Evolutionary conservation across 1,140 invertebrate genomes (phyloP), one percentile per base, ranked within the genome.

Genomic region (Hyphantria cunea): DNA sequence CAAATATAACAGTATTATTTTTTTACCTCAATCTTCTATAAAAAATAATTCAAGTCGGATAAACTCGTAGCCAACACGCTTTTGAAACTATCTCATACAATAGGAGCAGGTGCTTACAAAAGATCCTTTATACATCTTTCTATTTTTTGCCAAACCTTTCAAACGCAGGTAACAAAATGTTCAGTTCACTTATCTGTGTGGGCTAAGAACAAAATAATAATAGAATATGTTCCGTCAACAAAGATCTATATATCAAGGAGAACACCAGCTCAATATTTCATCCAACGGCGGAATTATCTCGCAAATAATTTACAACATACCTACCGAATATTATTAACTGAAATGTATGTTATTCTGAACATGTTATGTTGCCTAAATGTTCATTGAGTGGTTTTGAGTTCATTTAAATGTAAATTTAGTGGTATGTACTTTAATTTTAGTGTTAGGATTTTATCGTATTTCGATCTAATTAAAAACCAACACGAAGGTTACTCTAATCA

Each of bases 251-350:
- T 60, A 50, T 51, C 56, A 60, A 31, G 47, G 8, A 31, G 45
- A 59, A 60, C 56, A 42, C 9, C 17, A 60, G 56, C 12, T 17
- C 8, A 17, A 60, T 51, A 60, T 60, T 44, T 60, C 56, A 60
- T 33, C 17, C 17, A 31, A 7, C 25, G 56, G 12, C 56, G 34
- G 37, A 42, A 50, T 60, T 60, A 60, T 60, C 48, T 60, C 12
- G 14, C 15, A 33, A 34, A 51, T 60, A 60, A 60, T 60, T 51
- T 44, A 60, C 47, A 25, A 48, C 15, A 10, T 39, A 48, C 15
- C 14, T 39, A 39, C 33, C 14, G 48, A 31, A 31, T 48, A 44
- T 44, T 58, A 32, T 47, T 47, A 47, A 47, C 45, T 45, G 54
- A 47, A 58, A 49, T 39, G 34, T 58, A 48, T 39, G 45, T 49